Conservation (phyloP, 2,797 vertebrate species). For the Argya squamiceps region DNA sequence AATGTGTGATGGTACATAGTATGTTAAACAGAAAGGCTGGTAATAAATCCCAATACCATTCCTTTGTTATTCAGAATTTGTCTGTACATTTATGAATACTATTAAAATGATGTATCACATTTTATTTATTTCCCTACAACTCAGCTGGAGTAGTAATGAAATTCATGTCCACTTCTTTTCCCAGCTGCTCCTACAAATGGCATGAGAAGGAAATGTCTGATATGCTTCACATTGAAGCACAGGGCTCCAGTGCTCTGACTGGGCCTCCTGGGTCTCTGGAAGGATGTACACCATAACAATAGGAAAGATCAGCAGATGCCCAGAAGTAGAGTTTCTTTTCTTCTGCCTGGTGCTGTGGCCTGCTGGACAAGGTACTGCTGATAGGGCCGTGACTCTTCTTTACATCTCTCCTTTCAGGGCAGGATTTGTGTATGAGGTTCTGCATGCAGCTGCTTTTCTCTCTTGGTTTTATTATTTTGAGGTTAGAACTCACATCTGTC, state of each 20-base stretch:
- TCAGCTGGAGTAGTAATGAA: background rate
- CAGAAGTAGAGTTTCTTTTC: background rate
- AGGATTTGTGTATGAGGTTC: background rate
- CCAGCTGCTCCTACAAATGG: background rate
- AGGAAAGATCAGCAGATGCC: background rate
- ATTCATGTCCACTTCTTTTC: background rate
- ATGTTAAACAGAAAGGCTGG: background rate
- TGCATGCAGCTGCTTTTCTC: background rate
- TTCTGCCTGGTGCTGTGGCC: background rate
- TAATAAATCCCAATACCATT: background rate
- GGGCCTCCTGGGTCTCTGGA: background rate
- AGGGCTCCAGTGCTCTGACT: background rate
- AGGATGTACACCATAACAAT: background rate
- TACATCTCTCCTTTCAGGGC: background rate
- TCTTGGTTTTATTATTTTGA: background rate
- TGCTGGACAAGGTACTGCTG: background rate
- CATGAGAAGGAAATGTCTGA: background rate
- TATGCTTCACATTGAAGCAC: background rate
- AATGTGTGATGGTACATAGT: background rate
- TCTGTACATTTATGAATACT: background rate
- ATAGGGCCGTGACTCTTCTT: background rate
- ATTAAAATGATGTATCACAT: background rate
- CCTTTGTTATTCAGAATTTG: background rate
- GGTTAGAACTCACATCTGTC: background rate
- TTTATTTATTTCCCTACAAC: background rate